Evolutionary conservation across 2,113 vertebrate genomes (phyloP), one percentile per base, ranked within the genome.

Genomic region (Hippocampus barbouri): DNA sequence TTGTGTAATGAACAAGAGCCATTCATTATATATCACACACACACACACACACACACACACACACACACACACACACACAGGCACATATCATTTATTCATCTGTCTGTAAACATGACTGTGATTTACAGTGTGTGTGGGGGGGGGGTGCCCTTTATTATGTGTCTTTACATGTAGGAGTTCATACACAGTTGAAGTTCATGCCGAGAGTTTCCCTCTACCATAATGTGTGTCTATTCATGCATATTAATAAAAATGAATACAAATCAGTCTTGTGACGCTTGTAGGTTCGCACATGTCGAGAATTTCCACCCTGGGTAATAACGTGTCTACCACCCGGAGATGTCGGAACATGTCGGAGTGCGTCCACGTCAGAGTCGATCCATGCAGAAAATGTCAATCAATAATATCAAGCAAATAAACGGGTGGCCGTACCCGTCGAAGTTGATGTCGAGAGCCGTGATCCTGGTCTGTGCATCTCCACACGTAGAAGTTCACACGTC

Each of bases 31-130:
- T 23, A 66, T 47, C 64, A 66, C 41, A 66, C 41, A 25, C 25
- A 25, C 25, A n/a, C n/a, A n/a, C n/a, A n/a, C n/a, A n/a, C 27
- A 27, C 27, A 30, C 27, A 30, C 27, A 30, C 27, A 30, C 27
- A 30, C 27, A 30, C 27, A 30, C 64, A 66, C n/a, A 49, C 41
- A 66, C 63, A 23, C 61, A 63, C 34, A 63, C 38, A 64, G 30
- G 1, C 40, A 65, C 64, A 66, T n/a, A 66, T 66, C 64, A 66
- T 66, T 66, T 66, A 66, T 66, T 66, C 64, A 66, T 66, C 64
- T 66, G 64, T 66, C 64, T 66, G 64, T 66, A 66, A 66, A 66
- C 64, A 66, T 9, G 43, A 66, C 43, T 43, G 64, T 16, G 64
- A 66, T 47, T 66, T 66, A 47, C 64, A 47, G 16, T 27, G 23